Base-by-base conservation (phyloP, 2,888 invertebrate species). In the Incurvaria masculella region DNA sequence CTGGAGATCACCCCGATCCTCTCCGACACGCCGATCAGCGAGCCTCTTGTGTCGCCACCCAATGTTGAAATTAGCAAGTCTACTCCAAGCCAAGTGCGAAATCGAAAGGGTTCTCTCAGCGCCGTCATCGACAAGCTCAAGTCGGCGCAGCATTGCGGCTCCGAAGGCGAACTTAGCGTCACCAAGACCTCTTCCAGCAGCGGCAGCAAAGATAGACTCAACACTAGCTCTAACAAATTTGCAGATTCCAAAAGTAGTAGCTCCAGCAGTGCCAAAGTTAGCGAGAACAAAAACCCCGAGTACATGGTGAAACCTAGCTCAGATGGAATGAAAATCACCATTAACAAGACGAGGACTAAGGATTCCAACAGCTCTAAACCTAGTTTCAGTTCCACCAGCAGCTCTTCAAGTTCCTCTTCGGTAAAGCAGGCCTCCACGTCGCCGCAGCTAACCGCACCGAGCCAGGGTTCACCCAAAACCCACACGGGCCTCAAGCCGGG, bases 251-350 rank as follows among this genome's bases (percentile, higher is more conserved):
- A 78, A 66, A 66, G 67, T 57, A 72, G 66, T 56, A 62, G 64
- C 63, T 54, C 72, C 49, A 66, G 69, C 55, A 71, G 69, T 53
- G 61, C 68, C 54, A 70, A 73, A 61, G 51, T 67, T 21, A 67
- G 59, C 51, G 72, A 78, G 53, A 80, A 71, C 50, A 88, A 88
- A 69, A 88, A 88, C 62, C 87, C 88, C 21, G 92, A 92, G 60
- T 94, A 94, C 60, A 91, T 91, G 87, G 91, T 94, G 1, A 94
- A 94, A 62, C 89, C 89, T 17, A 91, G 92, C 62, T 87, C 87
- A 16, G 93, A 93, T 57, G 93, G 93, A 3, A 91, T 95, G 75
- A 95, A 94, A 67, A 84, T 95, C 47, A 95, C 93, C 2, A 93
- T 94, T 21, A 94, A 94, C 61, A 94, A 94, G 73, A 92, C 94